Percentiles rank a stretch among this genome's conserved stretches.
These are phyloP conservation scores for Archilochus colubris DNA, from an alignment of 2,113 vertebrate genomes.

Conservation along the genomic window DNA sequence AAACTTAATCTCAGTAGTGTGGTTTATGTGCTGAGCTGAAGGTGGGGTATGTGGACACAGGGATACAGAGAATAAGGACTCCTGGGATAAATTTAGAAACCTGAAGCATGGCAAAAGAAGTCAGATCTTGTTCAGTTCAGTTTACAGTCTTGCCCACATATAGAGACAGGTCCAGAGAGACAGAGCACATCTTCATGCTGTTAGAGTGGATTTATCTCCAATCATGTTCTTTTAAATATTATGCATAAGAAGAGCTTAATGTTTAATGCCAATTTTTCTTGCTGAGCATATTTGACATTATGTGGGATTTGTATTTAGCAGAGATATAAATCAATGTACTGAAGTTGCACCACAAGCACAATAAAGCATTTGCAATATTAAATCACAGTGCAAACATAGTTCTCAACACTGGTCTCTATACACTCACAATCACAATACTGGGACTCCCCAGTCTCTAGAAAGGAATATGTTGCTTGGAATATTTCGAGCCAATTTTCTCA, in stretches of 20 bases:
- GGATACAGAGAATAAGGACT: background rate
- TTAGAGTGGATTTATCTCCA: background rate
- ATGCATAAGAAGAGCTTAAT: accelerated
- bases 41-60: accelerated
- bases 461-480: background rate
- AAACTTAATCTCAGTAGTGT: background rate
- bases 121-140: background rate
- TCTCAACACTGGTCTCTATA: background rate
- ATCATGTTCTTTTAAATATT: background rate
- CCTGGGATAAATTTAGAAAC: background rate
- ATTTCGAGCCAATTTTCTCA: background rate
- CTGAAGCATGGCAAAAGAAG: background rate
- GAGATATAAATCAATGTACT: background rate
- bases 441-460: background rate
- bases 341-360: background rate
- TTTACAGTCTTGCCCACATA: background rate
- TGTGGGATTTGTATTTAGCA: background rate
- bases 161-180: background rate
- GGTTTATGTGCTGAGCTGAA: background rate
- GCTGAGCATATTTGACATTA: background rate
- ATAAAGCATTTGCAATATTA: background rate
- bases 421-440: background rate
- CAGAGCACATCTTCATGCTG: accelerated
- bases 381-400: accelerated
- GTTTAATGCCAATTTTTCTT: background rate